These are phyloP conservation scores for Pseudochromis fuscus DNA, from an alignment of 2,797 vertebrate genomes.

Conservation along the genomic window DNA sequence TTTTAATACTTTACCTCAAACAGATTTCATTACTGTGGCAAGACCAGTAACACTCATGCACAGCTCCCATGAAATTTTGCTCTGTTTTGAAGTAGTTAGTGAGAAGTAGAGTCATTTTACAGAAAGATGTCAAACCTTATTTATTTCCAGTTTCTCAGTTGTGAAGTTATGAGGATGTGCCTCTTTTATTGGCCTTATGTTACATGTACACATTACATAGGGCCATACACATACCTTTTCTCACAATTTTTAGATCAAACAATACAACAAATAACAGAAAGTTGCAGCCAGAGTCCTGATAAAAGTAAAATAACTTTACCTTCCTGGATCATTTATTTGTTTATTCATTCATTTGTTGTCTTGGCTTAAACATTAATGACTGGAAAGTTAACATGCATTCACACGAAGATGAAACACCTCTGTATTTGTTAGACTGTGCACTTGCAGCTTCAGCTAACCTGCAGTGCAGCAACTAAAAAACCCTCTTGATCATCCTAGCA, in stretches of 20 bases:
- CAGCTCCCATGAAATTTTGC: neutral
- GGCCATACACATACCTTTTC: neutral
- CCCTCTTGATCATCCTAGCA: no score
- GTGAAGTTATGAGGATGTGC: neutral
- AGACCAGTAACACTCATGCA: neutral
- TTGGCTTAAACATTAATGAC: no score
- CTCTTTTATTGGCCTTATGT: neutral
- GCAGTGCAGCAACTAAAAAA: no score
- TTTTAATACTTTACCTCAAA: slow-evolving; percentile 7
- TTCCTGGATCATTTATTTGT: neutral
- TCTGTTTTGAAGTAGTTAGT: no score
- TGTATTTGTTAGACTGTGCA: no score
- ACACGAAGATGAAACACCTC: no score
- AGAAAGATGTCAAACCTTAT: neutral
- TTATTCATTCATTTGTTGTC: neutral
- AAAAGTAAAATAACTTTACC: neutral
- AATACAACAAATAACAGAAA: neutral
- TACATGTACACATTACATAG: neutral
- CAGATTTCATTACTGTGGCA: neutral
- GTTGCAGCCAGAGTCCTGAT: neutral
- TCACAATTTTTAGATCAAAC: neutral
- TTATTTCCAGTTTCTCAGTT: neutral
- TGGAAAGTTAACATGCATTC: no score
- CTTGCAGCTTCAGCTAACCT: no score
- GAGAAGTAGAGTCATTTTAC: neutral